Conservation (phyloP, 1,140 invertebrate species). For the Macrostomum lignano region DNA sequence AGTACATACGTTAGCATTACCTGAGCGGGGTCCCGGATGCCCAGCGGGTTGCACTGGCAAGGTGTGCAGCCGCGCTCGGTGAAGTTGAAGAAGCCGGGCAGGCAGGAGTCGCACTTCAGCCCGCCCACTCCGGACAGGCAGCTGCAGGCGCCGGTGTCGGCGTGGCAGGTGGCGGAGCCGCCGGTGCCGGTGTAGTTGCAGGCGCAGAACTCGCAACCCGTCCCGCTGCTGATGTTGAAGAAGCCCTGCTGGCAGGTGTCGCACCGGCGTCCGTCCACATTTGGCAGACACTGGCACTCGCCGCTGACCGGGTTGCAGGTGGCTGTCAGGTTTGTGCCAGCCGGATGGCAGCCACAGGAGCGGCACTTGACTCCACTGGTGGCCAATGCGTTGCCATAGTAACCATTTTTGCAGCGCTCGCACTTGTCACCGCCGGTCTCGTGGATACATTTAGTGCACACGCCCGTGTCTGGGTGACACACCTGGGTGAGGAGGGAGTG, state of each 20-base stretch:
- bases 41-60: constrained; percentile 59
- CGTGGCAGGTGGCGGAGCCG: constrained; percentile 41
- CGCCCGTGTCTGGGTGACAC: no score
- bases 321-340: constrained; percentile 47
- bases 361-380: constrained; percentile 35
- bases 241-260: constrained; percentile 56
- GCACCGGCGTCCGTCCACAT: constrained; percentile 68
- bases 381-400: constrained; percentile 52
- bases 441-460: no score
- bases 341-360: constrained; percentile 52
- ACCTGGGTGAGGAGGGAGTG: no score
- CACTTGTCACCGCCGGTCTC: no score
- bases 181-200: constrained; percentile 40
- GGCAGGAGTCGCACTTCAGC: constrained; percentile 67
- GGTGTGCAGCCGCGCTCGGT: constrained; percentile 40
- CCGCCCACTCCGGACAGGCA: constrained; percentile 73
- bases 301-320: constrained; percentile 50
- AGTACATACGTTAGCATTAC: no score
- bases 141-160: constrained; percentile 52
- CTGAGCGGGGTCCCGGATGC: no score
- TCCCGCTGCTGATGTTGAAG: constrained; percentile 56
- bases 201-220: constrained; percentile 54
- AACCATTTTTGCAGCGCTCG: constrained; percentile 55
- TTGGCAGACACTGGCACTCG: constrained; percentile 67
- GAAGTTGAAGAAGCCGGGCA: constrained; percentile 52